phyloP scores from a whole-genome alignment of 2,888 invertebrate species.

The Venusia cambrica region DNA sequence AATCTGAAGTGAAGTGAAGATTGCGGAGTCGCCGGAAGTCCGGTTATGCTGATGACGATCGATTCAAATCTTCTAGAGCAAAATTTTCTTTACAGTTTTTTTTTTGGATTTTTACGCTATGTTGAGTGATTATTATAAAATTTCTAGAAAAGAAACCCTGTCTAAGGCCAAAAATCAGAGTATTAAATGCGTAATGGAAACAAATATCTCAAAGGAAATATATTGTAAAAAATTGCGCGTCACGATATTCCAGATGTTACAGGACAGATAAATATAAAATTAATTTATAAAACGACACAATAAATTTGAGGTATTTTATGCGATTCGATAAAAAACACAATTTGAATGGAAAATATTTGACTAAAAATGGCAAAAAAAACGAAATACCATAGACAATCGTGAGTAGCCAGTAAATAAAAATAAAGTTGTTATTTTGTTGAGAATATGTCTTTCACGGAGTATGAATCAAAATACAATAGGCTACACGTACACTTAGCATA shows the following conservation, averaged over 20 bases:
- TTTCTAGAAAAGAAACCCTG: constrained; percentile 29
- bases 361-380: constrained; percentile 72
- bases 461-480: too few relatives aligned
- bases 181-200: constrained; percentile 29
- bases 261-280: constrained; percentile 43
- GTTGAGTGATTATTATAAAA: constrained; percentile 16
- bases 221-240: constrained; percentile 25
- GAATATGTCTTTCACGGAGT: too few relatives aligned
- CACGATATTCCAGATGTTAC: constrained; percentile 26
- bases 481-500: too few relatives aligned
- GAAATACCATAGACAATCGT: constrained; percentile 63
- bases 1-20: too few relatives aligned
- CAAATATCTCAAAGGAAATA: constrained; percentile 29
- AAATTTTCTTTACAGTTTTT: constrained; percentile 26
- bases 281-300: constrained; percentile 62
- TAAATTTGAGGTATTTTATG: constrained; percentile 65
- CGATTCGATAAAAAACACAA: constrained; percentile 57
- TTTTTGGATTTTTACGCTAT: constrained; percentile 15
- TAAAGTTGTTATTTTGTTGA: too few relatives aligned
- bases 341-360: constrained; percentile 73
- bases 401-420: constrained; percentile 9
- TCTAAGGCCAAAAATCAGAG: constrained; percentile 27
- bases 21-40: constrained; percentile 76
- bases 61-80: constrained; percentile 45
- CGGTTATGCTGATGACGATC: constrained; percentile 50